phyloP scores from a whole-genome alignment of 2,888 invertebrate species.

The Plemyria rubiginata region DNA sequence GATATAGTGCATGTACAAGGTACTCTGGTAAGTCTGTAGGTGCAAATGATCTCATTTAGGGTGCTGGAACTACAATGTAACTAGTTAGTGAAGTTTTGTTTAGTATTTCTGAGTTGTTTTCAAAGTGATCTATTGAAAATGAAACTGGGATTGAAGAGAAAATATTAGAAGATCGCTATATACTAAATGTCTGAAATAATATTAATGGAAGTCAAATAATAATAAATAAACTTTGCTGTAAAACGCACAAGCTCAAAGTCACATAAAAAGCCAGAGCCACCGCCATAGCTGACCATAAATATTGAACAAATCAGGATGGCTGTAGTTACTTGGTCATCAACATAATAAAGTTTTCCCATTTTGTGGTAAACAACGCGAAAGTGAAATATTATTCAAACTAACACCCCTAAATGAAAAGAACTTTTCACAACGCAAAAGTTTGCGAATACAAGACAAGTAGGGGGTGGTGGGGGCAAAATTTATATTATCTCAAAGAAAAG shows the following conservation, averaged over 20 bases:
- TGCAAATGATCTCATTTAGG: slow-evolving; percentile 28
- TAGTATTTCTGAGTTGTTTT: neutral
- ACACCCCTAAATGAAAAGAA: neutral
- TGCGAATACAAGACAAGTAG: neutral
- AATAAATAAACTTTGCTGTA: no score
- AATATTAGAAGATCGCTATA: no score
- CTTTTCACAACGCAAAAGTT: slow-evolving; percentile 2
- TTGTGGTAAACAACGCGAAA: neutral
- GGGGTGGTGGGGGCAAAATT: neutral
- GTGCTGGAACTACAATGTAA: slow-evolving; percentile 16
- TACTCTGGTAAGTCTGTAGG: slow-evolving; percentile 18
- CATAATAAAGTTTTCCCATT: neutral
- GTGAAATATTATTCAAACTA: slow-evolving; percentile 7
- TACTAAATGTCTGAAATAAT: no score
- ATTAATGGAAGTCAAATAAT: no score
- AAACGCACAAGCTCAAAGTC: no score
- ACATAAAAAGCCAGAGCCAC: no score
- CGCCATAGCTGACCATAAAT: no score
- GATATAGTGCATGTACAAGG: slow-evolving; percentile 22
- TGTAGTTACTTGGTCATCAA: no score
- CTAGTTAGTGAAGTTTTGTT: neutral
- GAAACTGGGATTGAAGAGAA: no score
- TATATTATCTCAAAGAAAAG: neutral
- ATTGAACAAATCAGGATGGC: no score
- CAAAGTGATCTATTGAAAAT: neutral